phyloP scores from a whole-genome alignment of 1,140 invertebrate genomes.

The Neodiprion virginianus region DNA sequence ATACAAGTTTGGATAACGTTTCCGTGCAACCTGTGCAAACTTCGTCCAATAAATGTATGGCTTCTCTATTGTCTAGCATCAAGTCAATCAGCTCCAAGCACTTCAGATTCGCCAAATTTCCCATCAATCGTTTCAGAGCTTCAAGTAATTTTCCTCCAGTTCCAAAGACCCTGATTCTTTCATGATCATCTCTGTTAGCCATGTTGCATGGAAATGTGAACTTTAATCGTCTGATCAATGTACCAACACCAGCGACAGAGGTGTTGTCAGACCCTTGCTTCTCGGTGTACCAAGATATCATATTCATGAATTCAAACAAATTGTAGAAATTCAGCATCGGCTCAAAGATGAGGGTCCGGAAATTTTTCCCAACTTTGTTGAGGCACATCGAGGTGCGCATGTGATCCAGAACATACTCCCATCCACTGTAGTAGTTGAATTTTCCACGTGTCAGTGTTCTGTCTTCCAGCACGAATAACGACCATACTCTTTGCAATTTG shows the following conservation, averaged over 20 bases:
- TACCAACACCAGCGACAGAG: conserved; percentile 61
- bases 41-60: conserved; percentile 76
- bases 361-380: conserved; percentile 71
- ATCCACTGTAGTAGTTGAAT: conserved; percentile 85
- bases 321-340: conserved; percentile 85
- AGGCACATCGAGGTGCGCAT: conserved; percentile 77
- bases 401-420: conserved; percentile 81
- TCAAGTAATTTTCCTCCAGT: conserved; percentile 78
- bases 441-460: conserved; percentile 75
- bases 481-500: conserved; percentile 77
- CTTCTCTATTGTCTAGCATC: conserved; percentile 75
- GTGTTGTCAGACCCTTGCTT: conserved; percentile 44
- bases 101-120: conserved; percentile 70
- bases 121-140: conserved; percentile 74
- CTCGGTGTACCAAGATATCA: conserved; percentile 77
- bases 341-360: conserved; percentile 73
- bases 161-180: conserved; percentile 71
- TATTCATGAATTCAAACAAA: conserved; percentile 84
- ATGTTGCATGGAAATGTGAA: conserved; percentile 85
- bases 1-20: conserved; percentile 68
- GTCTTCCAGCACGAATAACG: conserved; percentile 76
- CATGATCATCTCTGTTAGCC: conserved; percentile 65
- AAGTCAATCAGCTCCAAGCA: conserved; percentile 78
- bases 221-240: conserved; percentile 68
- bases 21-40: conserved; percentile 72